Evolutionary conservation across 2,888 invertebrate species (phyloP).

Genomic region (Schizotus pectinicornis): DNA sequence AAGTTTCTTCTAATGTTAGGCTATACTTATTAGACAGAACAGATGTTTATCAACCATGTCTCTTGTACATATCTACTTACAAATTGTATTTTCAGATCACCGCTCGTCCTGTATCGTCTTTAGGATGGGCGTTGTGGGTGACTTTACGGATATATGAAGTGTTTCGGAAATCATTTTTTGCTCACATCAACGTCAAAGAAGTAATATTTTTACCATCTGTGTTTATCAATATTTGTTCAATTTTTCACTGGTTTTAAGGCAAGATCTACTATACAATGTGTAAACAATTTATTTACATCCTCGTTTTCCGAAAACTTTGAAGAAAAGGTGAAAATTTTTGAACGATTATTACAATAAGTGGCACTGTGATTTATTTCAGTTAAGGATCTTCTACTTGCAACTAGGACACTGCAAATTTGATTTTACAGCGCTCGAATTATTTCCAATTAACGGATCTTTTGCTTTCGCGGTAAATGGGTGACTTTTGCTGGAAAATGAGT

Average conservation of each 20-base stretch:
- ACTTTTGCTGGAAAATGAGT: neutral
- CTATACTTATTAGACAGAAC: too few relatives aligned
- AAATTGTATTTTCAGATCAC: neutral
- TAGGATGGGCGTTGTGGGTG: neutral
- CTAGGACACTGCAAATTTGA: neutral
- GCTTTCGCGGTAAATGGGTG: neutral
- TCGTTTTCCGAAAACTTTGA: neutral
- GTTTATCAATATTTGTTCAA: neutral
- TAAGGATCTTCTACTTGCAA: neutral
- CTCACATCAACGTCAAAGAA: neutral
- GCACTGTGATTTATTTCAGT: neutral
- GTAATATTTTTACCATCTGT: neutral
- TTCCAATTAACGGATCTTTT: neutral
- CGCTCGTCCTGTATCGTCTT: neutral
- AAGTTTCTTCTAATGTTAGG: too few relatives aligned
- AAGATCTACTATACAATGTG: neutral
- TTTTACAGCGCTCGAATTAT: neutral
- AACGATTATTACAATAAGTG: neutral
- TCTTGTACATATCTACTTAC: too few relatives aligned
- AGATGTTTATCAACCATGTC: too few relatives aligned
- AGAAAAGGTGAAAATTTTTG: neutral
- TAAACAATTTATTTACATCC: neutral
- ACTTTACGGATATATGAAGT: neutral
- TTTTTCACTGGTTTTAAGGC: neutral
- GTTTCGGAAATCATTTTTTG: constrained; percentile 1